These are phyloP conservation scores for Pseudolaguvia tuberculata DNA, from an alignment of 2,113 vertebrate genomes.

Conservation along the genomic window DNA sequence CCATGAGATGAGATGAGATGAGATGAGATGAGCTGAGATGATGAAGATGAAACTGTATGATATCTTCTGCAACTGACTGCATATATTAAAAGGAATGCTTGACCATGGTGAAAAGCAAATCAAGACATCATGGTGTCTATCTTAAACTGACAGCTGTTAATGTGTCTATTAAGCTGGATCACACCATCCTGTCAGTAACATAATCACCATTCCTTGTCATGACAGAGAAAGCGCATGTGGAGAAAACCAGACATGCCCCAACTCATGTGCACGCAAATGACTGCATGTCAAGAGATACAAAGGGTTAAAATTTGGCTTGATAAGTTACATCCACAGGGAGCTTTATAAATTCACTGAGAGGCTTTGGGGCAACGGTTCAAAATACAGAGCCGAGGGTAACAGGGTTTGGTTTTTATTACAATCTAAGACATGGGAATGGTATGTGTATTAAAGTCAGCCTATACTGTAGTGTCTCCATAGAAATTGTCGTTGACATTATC, in stretches of 20 bases:
- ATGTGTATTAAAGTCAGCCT: background rate
- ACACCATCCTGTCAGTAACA: constrained; percentile 12
- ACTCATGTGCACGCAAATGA: constrained; percentile 14
- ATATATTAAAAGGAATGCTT: background rate
- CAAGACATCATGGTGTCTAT: constrained; percentile 23
- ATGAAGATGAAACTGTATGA: too few species aligned
- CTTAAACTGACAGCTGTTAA: background rate
- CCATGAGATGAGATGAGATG: too few species aligned
- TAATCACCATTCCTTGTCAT: constrained; percentile 28
- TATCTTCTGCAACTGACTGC: too few species aligned
- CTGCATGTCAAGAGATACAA: background rate
- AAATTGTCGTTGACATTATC: too few species aligned
- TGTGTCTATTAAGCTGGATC: background rate
- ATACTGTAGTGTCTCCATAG: background rate
- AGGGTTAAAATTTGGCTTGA: background rate
- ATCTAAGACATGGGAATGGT: constrained; percentile 4
- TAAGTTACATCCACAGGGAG: background rate
- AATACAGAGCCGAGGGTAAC: background rate
- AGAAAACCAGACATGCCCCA: constrained; percentile 12
- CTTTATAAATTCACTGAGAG: constrained; percentile 15
- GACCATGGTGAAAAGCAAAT: background rate
- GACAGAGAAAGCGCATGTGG: constrained; percentile 7
- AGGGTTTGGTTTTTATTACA: constrained; percentile 25
- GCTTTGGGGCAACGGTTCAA: background rate
- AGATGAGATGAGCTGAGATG: too few species aligned